Conservation (phyloP, 1,140 invertebrate species). For the Lepidurus arcticus region DNA sequence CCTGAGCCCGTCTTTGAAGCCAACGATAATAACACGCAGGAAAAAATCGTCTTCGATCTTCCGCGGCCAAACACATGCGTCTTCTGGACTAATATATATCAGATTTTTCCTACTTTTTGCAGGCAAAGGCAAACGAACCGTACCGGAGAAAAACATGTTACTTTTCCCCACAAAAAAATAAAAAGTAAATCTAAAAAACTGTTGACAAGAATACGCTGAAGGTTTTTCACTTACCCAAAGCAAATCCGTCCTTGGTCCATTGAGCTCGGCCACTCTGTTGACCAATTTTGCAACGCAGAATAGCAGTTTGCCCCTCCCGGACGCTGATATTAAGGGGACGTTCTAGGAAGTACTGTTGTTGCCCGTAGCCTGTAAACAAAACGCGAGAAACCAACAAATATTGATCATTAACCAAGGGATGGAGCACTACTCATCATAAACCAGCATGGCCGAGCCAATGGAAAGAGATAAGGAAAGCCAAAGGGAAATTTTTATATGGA, state of each 20-base stretch:
- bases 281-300: constrained; percentile 75
- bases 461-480: constrained; percentile 14
- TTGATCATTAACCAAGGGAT: not conserved
- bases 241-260: constrained; percentile 92
- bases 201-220: too few species aligned
- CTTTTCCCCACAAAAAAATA: not conserved
- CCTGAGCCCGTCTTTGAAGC: not conserved
- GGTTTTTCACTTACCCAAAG: constrained; percentile 61
- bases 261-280: constrained; percentile 79
- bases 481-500: not conserved
- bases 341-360: constrained; percentile 73
- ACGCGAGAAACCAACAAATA: constrained; percentile 34
- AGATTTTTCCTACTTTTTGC: not conserved
- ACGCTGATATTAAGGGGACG: constrained; percentile 69
- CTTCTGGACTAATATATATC: not conserved
- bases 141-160: not conserved
- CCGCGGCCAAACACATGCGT: not conserved
- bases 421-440: not conserved
- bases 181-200: not conserved
- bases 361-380: constrained; percentile 41
- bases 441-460: not conserved
- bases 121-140: not conserved
- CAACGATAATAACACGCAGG: not conserved
- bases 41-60: not conserved
- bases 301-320: constrained; percentile 71